Base-by-base conservation (phyloP, 2,888 invertebrate genomes). In the Xylophagus ater region DNA sequence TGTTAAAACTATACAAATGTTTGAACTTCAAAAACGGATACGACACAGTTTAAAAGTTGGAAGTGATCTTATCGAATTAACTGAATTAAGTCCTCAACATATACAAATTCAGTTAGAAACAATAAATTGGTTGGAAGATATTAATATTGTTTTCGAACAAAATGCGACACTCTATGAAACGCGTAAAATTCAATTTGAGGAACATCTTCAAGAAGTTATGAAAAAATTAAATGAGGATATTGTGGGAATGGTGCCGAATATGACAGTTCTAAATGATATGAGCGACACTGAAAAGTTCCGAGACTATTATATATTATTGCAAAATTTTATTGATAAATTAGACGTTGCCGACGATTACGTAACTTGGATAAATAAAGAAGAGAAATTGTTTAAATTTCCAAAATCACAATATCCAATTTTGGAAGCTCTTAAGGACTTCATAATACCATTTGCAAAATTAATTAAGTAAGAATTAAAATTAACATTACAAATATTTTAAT, bases 311-410 rank as follows among this genome's bases (percentile, higher is more conserved):
- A 75, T 82, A 57, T 76, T 82, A 52, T 69, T 90, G 49, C 73
- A 83, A 38, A 76, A 77, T 48, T 76, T 88, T 31, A 76, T 83
- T 41, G 79, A 81, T 51, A 73, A 81, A 42, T 66, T 94, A 33
- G 74, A 76, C 42, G 77, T 77, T 14, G 81, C 87, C 52, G 79
- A 84, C 51, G 75, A 78, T 49, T 72, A 81, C 49, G 81, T 87
- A 13, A 60, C 66, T 4, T 90, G 88, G 88, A 89, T 93, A 35
- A 90, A 93, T 62, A 76, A 79, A 50, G 93, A 94, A 68, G 92
- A 94, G 66, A 65, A 68, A 4, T 3, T 89, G 9, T 84, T 92
- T 53, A 87, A 89, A 56, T 84, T 87, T 56, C 82, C 84, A 2
- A 59, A 78, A 34, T 77, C 83, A 0, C 62, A 65, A 12, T 94